Base-by-base conservation (phyloP, 2,797 vertebrate genomes). In the Trachurus trachurus region DNA sequence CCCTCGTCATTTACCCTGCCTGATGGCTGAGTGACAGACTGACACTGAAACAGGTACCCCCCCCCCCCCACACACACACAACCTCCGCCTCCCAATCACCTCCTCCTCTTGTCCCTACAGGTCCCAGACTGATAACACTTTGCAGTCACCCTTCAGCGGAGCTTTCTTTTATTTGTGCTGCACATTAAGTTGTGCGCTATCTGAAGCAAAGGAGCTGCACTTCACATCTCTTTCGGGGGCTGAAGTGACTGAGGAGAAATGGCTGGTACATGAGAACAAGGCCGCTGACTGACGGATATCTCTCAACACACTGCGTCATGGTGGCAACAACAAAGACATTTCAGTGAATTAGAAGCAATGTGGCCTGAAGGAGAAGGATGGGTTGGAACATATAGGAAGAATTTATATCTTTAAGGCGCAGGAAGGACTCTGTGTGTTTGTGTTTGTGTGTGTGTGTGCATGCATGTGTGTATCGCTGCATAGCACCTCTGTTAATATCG, bases 261-360 rank as follows among this genome's bases (percentile, higher is more conserved):
- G 39, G 79, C 66, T 26, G 78, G 78, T 77, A n/a, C 31, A 67
- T n/a, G 58, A 31, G 72, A 60, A 58, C 9, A 19, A 76, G 39
- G 63, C 45, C 47, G 40, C 13, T 26, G 72, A 80, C 82, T 85
- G 66, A 77, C 64, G 78, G 45, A 68, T 68, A 80, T 57, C 52
- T 79, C 66, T 73, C 75, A 39, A 26, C 31, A 45, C 5, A 16
- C 69, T 82, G 74, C 39, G 42, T 37, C 65, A 40, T 54, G 26
- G 45, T 60, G 57, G 66, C 60, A 52, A 66, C 62, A 49, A 76
- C 67, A 75, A 81, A 82, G 75, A 47, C 42, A 81, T 87, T 88
- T 88, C 83, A 80, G 84, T 88, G 78, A 79, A 77, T 83, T 77
- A 80, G 58, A 52, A 78, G 74, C 80, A 75, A 40, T 21, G 10